Base-by-base conservation (phyloP, 2,888 invertebrate species). In the Carcina quercana region DNA sequence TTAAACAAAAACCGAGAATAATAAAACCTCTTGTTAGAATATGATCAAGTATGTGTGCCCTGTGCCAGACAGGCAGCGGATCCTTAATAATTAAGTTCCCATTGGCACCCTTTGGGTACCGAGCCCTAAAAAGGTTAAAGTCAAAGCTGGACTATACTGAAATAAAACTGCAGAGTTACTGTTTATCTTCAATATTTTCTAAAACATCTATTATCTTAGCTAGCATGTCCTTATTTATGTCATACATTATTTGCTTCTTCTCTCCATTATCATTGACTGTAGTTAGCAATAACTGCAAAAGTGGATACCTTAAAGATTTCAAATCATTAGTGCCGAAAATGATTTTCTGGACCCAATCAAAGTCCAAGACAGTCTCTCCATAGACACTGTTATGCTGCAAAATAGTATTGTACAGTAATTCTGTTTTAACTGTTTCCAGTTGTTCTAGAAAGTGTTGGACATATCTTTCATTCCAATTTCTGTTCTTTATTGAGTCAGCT, bases 241-340 rank as follows among this genome's bases (percentile, higher is more conserved):
- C 80, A 61, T 57, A 74, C 3, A 56, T 35, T 20, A 44, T 43
- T 25, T 51, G 53, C 25, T 45, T 51, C 8, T 47, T 36, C 26
- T 49, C 35, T 13, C 52, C 53, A 34, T 48, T 47, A 34, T 49
- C 48, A 28, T 53, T 42, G 19, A 59, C 33, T 20, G 61, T 66
- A 15, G 47, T 50, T n/a, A 78, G 39, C 15, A 50, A 37, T 8
- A 79, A 43, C 40, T 73, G 70, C 5, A 76, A 22, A 12, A 76
- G 30, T 11, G 74, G 63, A 48, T 71, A 71, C 37, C 50, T 59
- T 15, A 67, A 42, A 11, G 59, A 61, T 45, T 69, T 69, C 14
- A 73, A 40, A 39, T 69, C 65, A 50, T 74, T 76, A 24, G 67
- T 71, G 5, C 79, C 79, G 27, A 63, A 40, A 25, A 74, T 51